Base-by-base conservation (phyloP, 2,888 invertebrate species). In the Tinea semifulvella region DNA sequence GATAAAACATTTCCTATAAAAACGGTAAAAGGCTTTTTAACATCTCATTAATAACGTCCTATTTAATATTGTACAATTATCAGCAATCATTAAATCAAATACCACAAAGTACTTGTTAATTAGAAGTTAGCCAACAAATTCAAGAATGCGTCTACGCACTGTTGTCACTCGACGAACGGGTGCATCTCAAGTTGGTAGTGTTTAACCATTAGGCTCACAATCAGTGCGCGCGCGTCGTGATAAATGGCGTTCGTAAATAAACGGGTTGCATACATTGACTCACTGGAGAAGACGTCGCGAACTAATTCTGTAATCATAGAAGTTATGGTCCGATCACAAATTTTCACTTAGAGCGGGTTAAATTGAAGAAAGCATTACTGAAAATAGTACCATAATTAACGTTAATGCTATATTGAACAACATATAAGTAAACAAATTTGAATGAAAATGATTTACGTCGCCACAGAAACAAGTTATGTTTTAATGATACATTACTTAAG, bases 161-260 rank as follows among this genome's bases (percentile, higher is more conserved):
- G 40, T 38, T 17, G 20, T 20, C 39, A 19, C 11, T 35, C 6
- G 7, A 18, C 31, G 18, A 17, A 22, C 22, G 17, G 26, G 45
- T 38, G 18, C 25, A 42, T 35, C 35, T 31, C 3, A 44, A 26
- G 36, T 42, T 25, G 27, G 36, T 7, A n/a, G 19, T 43, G 46
- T 44, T 36, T 47, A 47, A 48, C 52, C 50, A 49, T 51, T 53
- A 51, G 48, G 47, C 50, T 46, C 47, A 51, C 46, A 49, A 49
- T 51, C 51, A 46, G 39, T 35, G 45, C 48, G 50, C 52, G 31
- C 27, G 43, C 43, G 45, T 39, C 55, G 60, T 57, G 58, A 60
- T 60, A 60, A 61, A 57, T 58, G 56, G 52, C 48, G 48, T 53
- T 51, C 52, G 60, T 60, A 60, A 62, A 63, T 63, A 66, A 64